phyloP scores from a whole-genome alignment of 2,888 invertebrate species.

The Mactromeris polynyma region DNA sequence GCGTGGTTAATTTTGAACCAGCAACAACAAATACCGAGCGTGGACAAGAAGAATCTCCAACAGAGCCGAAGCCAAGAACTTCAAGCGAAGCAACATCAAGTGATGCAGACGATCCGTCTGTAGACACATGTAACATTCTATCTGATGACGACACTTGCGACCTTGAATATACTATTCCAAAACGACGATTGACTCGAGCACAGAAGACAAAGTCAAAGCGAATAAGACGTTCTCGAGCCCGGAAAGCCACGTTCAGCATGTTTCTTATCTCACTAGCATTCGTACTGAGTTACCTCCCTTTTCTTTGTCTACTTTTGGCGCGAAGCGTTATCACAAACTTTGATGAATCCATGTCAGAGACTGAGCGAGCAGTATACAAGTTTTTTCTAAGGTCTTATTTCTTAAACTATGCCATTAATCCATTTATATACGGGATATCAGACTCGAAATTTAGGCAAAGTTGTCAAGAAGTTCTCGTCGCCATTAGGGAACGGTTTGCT shows the following conservation, averaged over 20 bases:
- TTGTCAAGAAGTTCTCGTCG: constrained; percentile 36
- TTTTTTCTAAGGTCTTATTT: constrained; percentile 73
- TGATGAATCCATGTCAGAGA: constrained; percentile 57
- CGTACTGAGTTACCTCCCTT: constrained; percentile 68
- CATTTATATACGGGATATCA: constrained; percentile 76
- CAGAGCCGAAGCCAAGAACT: background rate
- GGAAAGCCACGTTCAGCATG: constrained; percentile 72
- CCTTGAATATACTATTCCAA: constrained; percentile 7
- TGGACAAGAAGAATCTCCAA: background rate
- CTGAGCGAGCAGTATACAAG: constrained; percentile 60
- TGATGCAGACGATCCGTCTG: constrained; percentile 15
- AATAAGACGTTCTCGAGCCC: constrained; percentile 43
- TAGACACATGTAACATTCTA: background rate
- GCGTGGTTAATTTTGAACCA: background rate
- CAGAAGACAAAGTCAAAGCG: constrained; percentile 36
- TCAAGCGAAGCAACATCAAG: background rate
- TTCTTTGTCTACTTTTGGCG: constrained; percentile 57
- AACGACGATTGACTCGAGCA: constrained; percentile 13
- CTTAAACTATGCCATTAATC: constrained; percentile 74
- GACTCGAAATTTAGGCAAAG: constrained; percentile 65
- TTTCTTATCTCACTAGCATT: constrained; percentile 71
- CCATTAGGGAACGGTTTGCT: background rate
- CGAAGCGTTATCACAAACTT: constrained; percentile 53
- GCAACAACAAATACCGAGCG: background rate
- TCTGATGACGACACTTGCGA: constrained; percentile 30